Evolutionary conservation across 2,113 vertebrate species (phyloP).

Genomic region (Phrynosoma blainvillii): DNA sequence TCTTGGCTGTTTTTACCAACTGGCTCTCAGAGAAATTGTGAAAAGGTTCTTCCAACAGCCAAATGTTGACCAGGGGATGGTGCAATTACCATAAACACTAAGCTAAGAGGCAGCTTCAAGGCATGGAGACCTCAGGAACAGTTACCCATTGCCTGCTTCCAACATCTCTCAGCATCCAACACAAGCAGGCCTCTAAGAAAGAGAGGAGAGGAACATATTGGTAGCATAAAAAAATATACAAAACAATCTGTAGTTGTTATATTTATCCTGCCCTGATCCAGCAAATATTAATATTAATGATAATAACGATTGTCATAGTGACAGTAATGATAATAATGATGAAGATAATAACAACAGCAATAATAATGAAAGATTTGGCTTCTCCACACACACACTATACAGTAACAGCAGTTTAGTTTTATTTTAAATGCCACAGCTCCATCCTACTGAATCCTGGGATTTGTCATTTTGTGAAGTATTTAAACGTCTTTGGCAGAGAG

Average conservation of each 20-base stretch:
- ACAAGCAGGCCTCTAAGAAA: neutral
- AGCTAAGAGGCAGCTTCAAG: neutral
- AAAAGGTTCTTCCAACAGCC: neutral
- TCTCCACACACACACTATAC: too few species aligned
- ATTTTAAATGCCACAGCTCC: too few species aligned
- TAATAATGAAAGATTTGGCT: too few species aligned
- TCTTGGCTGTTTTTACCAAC: constrained; percentile 50
- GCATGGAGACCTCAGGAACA: neutral
- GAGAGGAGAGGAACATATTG: neutral
- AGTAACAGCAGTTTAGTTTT: too few species aligned
- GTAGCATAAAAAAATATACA: too few species aligned
- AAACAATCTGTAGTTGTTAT: neutral
- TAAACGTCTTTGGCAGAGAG: too few species aligned
- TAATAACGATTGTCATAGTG: too few species aligned
- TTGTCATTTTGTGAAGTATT: too few species aligned
- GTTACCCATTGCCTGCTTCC: neutral
- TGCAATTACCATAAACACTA: neutral
- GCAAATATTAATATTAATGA: neutral
- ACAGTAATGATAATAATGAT: too few species aligned
- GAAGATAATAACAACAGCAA: too few species aligned
- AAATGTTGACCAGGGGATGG: neutral
- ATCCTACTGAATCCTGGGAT: too few species aligned
- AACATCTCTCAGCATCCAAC: neutral
- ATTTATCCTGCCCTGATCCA: neutral
- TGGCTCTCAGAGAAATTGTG: neutral